These are phyloP conservation scores for Daphoenositta chrysoptera DNA, from an alignment of 2,113 vertebrate species.

Conservation along the genomic window DNA sequence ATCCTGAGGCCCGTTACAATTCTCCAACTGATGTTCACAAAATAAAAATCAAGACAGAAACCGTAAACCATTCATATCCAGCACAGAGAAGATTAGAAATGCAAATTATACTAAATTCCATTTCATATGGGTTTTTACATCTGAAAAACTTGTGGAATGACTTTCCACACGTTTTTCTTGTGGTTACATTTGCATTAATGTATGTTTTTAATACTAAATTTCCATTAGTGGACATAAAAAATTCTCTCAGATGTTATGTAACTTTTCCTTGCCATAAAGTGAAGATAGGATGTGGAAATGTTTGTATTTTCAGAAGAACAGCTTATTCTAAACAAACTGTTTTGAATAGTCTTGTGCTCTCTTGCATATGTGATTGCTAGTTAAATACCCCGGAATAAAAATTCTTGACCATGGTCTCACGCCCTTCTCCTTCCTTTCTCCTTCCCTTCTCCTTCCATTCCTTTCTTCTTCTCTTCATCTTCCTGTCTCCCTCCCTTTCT, in stretches of 20 bases:
- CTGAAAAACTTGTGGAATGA: not conserved
- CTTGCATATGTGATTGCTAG: not conserved
- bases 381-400: not conserved
- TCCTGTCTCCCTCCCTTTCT: not conserved
- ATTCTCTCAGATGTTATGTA: not conserved
- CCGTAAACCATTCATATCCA: not conserved
- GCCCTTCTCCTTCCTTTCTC: not conserved
- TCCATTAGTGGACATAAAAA: not conserved
- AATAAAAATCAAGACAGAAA: not conserved
- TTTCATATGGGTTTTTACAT: not conserved
- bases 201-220: not conserved
- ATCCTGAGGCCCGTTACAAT: not conserved
- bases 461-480: fast-evolving
- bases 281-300: not conserved
- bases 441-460: too few species aligned
- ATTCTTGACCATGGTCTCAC: not conserved
- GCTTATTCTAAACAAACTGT: not conserved
- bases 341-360: not conserved
- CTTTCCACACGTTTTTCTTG: not conserved
- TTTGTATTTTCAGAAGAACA: not conserved
- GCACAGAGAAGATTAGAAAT: not conserved
- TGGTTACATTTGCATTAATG: not conserved
- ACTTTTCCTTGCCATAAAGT: not conserved
- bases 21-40: not conserved
- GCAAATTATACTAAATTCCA: not conserved